Evolutionary conservation across 37 sponge, comb jelly and placozoan genomes (phyloP), one percentile per base, ranked within the genome.

Genomic region (Diacarnus erythraeanus): DNA sequence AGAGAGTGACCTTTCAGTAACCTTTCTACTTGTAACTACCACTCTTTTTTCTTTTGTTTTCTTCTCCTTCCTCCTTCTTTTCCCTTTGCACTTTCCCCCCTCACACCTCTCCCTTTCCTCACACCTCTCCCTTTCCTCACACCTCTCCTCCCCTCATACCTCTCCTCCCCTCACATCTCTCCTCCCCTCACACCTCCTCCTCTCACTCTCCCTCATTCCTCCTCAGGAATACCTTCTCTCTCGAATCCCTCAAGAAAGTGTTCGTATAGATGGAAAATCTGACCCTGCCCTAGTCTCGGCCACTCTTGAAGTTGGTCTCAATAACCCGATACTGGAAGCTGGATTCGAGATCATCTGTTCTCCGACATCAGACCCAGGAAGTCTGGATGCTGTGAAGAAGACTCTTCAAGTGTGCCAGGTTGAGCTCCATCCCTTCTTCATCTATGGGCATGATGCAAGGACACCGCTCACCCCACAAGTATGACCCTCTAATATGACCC

Each of bases 331-430:
- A 37, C 71, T 95, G 70, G 85, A 86, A 73, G 83, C 92, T 0
- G 92, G 92, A 18, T 80, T 91, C 42, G 90, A 95, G 79, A 77
- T 95, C 59, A 86, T 95, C 73, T 85, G 87, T 34, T 65, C 90
- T 2, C 85, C 91, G 6, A 84, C 87, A 1, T 59, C 81, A 20
- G 41, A 4, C 10, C 40, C 61, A 1, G 75, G 74, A 4, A 56
- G 71, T 42, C 42, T 81, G 29, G 78, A 78, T 2, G 80, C 84
- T 22, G 69, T 90, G 6, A 80, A 36, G 29, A 29, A 64, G 64
- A 61, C 89, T 3, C 76, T 91, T 54, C 89, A 89, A 40, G 86
- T 85, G 51, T 86, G 92, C 36, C 85, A 88, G 73, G 86, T 93
- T 15, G 96, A 88, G 67, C 92, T 86, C 22, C 92, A 90, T 54